Evolutionary conservation across 2,113 vertebrate species (phyloP).

Genomic region (Hyaena hyaena): DNA sequence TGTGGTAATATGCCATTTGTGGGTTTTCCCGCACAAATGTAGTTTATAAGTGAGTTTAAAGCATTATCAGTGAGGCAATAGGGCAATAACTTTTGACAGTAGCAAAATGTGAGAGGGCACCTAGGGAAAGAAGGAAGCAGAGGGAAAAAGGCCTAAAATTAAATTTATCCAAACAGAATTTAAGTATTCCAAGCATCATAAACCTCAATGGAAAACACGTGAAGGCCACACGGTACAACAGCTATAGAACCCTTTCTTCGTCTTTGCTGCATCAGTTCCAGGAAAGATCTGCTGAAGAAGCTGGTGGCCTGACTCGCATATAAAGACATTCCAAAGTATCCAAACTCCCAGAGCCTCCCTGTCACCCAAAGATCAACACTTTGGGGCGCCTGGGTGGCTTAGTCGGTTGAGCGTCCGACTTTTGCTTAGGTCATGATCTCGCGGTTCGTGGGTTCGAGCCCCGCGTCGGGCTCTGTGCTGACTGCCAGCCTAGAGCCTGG

Average conservation of each 20-base stretch:
- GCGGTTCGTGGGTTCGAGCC: too few species aligned
- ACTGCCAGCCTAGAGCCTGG: too few species aligned
- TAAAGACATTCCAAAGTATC: neutral
- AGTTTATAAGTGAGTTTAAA: constrained; percentile 31
- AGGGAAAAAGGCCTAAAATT: constrained; percentile 3
- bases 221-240: constrained; percentile 72
- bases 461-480: too few species aligned
- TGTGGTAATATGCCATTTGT: neutral
- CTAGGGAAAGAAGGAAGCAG: neutral
- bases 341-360: neutral
- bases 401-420: too few species aligned
- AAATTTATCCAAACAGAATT: constrained; percentile 66
- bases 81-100: constrained; percentile 71
- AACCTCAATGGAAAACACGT: constrained; percentile 61
- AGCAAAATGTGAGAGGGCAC: constrained; percentile 44
- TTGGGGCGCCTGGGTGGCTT: neutral
- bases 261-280: neutral
- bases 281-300: constrained; percentile 28
- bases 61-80: constrained; percentile 48
- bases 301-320: fast-evolving
- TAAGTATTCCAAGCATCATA: constrained; percentile 73
- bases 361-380: neutral
- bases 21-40: neutral
- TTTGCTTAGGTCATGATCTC: too few species aligned
- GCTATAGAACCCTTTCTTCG: constrained; percentile 47